phyloP scores from a whole-genome alignment of 2,888 invertebrate species.

The Crematogaster levior region DNA sequence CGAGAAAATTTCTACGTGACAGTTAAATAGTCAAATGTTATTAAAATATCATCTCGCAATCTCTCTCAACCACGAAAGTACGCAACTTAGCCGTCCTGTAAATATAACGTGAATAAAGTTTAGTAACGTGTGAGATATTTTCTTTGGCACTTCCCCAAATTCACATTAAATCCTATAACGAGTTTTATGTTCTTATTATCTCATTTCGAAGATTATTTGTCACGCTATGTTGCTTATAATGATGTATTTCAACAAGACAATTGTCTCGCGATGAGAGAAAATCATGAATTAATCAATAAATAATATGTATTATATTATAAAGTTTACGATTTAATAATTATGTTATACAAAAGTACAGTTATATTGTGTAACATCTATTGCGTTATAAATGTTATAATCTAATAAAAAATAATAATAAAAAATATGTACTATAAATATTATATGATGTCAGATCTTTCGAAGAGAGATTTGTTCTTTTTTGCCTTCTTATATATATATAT shows the following conservation, averaged over 20 bases:
- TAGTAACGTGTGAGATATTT: slow-evolving; percentile 15
- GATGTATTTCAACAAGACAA: slow-evolving; percentile 56
- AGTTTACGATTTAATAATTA: not conserved
- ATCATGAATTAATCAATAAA: not conserved
- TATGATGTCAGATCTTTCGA: not conserved
- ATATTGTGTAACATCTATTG: not conserved
- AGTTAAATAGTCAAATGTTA: slow-evolving; percentile 11
- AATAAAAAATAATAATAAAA: too few species aligned
- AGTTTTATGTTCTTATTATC: slow-evolving; percentile 28
- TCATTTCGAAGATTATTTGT: slow-evolving; percentile 16
- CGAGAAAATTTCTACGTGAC: not conserved
- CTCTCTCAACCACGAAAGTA: not conserved
- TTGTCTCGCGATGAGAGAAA: slow-evolving; percentile 40
- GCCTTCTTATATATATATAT: not conserved
- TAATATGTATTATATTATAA: not conserved
- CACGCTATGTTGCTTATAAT: slow-evolving; percentile 2
- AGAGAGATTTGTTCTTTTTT: not conserved
- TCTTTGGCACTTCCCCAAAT: slow-evolving; percentile 25
- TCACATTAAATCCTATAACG: slow-evolving; percentile 7
- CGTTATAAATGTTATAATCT: not conserved
- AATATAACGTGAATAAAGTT: slow-evolving; percentile 31
- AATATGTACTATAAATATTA: not conserved
- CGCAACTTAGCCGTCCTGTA: slow-evolving; percentile 3
- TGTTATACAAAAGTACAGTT: not conserved
- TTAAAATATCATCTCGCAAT: slow-evolving; percentile 34